phyloP scores from a whole-genome alignment of 2,113 vertebrate species.

The Phyllostomus hastatus region DNA sequence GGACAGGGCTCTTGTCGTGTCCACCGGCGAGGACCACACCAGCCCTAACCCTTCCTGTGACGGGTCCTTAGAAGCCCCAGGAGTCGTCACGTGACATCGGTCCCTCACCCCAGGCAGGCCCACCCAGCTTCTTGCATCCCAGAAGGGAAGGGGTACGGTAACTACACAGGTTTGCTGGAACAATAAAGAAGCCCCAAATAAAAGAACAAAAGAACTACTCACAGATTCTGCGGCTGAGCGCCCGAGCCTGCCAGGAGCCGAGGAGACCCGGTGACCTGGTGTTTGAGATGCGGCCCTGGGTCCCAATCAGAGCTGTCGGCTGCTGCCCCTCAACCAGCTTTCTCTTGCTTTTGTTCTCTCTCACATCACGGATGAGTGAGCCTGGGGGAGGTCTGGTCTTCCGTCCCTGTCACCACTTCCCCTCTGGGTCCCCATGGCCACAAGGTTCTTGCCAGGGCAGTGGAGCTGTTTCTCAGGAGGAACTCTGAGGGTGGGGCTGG shows the following conservation, averaged over 20 bases:
- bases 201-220: slow-evolving; percentile 26
- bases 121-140: background rate
- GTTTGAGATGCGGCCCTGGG: background rate
- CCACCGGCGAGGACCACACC: background rate
- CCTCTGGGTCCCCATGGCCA: slow-evolving; percentile 28
- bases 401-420: slow-evolving; percentile 70
- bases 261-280: background rate
- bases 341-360: slow-evolving; percentile 3
- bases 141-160: background rate
- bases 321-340: background rate
- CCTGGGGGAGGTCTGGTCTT: slow-evolving; percentile 38
- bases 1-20: background rate
- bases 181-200: background rate
- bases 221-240: background rate
- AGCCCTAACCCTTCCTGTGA: background rate
- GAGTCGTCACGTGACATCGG: background rate
- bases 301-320: background rate
- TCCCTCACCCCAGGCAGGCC: background rate
- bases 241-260: rapidly evolving
- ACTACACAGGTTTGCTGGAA: slow-evolving; percentile 5
- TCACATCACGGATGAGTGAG: slow-evolving; percentile 47
- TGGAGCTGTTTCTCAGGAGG: background rate
- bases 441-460: background rate
- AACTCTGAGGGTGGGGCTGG: background rate
- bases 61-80: background rate